A percentile compares a stretch with the other conserved stretches of the same genome.
These are phyloP conservation scores for Enteromius argenteus DNA, from an alignment of 2,797 vertebrate genomes.

Conservation along the genomic window DNA sequence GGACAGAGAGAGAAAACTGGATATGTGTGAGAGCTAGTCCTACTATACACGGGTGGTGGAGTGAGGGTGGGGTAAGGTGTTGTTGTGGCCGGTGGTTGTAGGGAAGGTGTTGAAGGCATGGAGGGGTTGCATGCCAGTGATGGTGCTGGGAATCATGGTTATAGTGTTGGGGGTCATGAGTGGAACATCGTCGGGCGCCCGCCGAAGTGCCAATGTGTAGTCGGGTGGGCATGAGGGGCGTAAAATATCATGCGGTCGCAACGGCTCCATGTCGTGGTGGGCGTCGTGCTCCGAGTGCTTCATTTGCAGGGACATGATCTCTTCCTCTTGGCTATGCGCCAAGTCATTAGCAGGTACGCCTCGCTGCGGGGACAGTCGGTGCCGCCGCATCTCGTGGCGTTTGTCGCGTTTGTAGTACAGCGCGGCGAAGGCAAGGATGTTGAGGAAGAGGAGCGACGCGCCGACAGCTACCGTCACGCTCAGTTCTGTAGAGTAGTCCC, in stretches of 20 bases:
- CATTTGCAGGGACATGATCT: conserved; percentile 93
- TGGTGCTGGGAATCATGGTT: conserved; percentile 91
- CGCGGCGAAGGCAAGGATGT: conserved; percentile 92
- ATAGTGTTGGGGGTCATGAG: conserved; percentile 92
- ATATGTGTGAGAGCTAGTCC: conserved; percentile 32
- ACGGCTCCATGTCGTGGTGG: conserved; percentile 87
- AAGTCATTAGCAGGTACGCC: conserved; percentile 85
- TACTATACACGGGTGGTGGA: conserved; percentile 96
- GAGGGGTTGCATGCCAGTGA: conserved; percentile 88
- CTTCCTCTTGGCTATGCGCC: conserved; percentile 89
- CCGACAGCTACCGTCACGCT: conserved; percentile 93
- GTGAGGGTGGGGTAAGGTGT: conserved; percentile 93
- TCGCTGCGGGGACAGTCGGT: conserved; percentile 84
- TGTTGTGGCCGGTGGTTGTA: conserved; percentile 88
- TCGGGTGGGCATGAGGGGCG: conserved; percentile 91
- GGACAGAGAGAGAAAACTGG: conserved; percentile 49
- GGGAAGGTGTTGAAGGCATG: conserved; percentile 92
- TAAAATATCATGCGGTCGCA: conserved; percentile 85
- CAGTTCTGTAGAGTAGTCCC: conserved; percentile 93
- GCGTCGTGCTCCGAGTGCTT: conserved; percentile 87
- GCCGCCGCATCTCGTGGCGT: conserved; percentile 87
- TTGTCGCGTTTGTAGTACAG: conserved; percentile 95
- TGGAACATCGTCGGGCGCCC: conserved; percentile 90
- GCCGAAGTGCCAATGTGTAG: conserved; percentile 90
- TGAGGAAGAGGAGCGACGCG: conserved; percentile 92